These are phyloP conservation scores for Gallinago stenura DNA, from an alignment of 2,797 vertebrate genomes.

Conservation along the genomic window DNA sequence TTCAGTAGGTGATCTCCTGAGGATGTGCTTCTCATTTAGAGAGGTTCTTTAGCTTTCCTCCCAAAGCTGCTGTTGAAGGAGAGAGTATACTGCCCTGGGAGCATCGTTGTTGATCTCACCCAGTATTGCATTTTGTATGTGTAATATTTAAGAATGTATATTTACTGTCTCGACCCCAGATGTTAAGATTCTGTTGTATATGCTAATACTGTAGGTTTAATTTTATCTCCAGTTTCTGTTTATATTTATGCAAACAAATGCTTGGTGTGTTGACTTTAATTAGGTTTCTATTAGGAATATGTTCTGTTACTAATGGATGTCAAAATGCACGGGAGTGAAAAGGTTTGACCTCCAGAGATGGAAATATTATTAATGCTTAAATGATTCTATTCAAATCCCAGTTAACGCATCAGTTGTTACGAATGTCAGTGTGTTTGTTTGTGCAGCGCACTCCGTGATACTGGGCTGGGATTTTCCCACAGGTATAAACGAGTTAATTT, in stretches of 20 bases:
- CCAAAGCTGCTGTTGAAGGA: neutral
- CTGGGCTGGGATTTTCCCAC: slow-evolving; percentile 47
- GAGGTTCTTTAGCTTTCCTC: neutral
- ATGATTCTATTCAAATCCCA: slow-evolving; percentile 39
- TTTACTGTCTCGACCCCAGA: neutral
- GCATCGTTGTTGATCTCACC: accelerated
- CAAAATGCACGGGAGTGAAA: neutral
- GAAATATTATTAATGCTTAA: slow-evolving; percentile 60
- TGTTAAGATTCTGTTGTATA: neutral
- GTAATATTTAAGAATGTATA: neutral
- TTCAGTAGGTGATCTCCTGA: neutral
- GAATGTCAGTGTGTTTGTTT: slow-evolving; percentile 33
- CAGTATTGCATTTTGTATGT: neutral
- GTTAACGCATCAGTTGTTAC: slow-evolving; percentile 47
- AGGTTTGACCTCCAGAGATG: slow-evolving; percentile 44
- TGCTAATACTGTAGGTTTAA: neutral
- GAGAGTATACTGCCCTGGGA: neutral
- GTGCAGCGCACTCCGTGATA: neutral
- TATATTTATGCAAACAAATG: neutral
- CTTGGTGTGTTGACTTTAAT: neutral
- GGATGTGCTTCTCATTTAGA: neutral
- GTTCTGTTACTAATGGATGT: neutral
- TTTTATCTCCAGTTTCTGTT: neutral
- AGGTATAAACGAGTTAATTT: slow-evolving; percentile 40
- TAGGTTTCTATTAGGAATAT: neutral